A percentile compares a stretch with the other conserved stretches of the same genome.
These are phyloP conservation scores for Rhyacichthys aspro DNA, from an alignment of 2,797 vertebrate genomes.

Conservation along the genomic window DNA sequence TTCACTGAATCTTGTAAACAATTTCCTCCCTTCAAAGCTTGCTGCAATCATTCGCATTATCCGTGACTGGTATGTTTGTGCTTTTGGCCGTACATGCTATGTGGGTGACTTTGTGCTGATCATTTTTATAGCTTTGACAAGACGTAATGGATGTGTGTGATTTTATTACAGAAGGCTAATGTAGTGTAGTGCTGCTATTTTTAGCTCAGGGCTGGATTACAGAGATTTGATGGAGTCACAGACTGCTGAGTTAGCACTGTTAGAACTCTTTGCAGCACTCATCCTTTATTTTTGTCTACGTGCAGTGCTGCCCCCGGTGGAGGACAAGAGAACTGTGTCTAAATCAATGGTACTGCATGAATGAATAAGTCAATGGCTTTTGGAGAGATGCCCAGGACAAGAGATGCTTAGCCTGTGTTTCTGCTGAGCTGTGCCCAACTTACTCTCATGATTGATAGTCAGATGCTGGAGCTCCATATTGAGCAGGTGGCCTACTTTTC, in stretches of 20 bases:
- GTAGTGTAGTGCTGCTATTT: constrained; percentile 62
- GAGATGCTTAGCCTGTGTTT: constrained; percentile 68
- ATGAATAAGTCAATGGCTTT: constrained; percentile 66
- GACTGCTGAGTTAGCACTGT: constrained; percentile 72
- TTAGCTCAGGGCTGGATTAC: constrained; percentile 62
- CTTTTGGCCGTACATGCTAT: constrained; percentile 13
- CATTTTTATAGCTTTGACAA: constrained; percentile 31
- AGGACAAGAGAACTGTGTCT: constrained; percentile 10
- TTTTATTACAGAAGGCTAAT: constrained; percentile 63
- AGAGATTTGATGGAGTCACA: constrained; percentile 65
- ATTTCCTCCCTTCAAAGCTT: constrained; percentile 15
- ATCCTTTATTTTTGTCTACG: constrained; percentile 26
- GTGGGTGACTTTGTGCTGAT: constrained; percentile 13
- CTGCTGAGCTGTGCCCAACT: constrained; percentile 61
- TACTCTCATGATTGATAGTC: constrained; percentile 69
- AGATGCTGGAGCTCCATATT: constrained; percentile 54
- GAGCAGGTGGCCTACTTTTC: constrained; percentile 73
- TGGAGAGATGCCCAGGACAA: constrained; percentile 70
- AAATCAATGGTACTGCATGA: constrained; percentile 43
- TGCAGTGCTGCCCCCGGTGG: constrained; percentile 68
- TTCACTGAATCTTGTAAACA: constrained; percentile 47
- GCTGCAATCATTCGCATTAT: constrained; percentile 4
- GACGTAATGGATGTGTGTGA: constrained; percentile 54
- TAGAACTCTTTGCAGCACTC: constrained; percentile 56
- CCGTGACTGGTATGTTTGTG: constrained; percentile 7